Conservation (phyloP, 1,140 invertebrate species). For the Lordiphosa collinella region DNA sequence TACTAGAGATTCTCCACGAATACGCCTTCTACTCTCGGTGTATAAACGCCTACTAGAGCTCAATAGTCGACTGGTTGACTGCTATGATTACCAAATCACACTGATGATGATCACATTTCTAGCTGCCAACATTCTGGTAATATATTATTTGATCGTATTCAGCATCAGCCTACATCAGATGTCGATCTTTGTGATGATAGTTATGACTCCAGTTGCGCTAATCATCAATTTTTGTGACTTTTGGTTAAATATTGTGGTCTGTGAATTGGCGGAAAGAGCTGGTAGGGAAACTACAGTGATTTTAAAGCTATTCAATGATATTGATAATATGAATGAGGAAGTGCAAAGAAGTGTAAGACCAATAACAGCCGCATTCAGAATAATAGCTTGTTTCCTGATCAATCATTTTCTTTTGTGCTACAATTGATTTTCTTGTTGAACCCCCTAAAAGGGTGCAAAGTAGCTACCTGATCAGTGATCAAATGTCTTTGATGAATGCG, state of each 20-base stretch:
- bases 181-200: neutral
- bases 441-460: no score
- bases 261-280: constrained; percentile 22
- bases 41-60: constrained; percentile 2
- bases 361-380: no score
- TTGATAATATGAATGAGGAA: neutral
- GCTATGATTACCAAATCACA: constrained; percentile 31
- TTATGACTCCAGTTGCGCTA: constrained; percentile 20
- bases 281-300: constrained; percentile 21
- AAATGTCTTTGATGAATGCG: no score
- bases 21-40: neutral
- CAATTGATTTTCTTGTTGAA: no score
- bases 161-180: constrained; percentile 5
- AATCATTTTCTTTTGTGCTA: no score
- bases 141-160: constrained; percentile 29
- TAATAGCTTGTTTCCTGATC: no score
- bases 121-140: constrained; percentile 16
- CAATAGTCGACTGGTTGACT: constrained; percentile 8
- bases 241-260: constrained; percentile 28
- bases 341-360: constrained; percentile 4
- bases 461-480: no score
- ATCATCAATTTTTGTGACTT: constrained; percentile 37
- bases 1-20: no score
- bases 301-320: constrained; percentile 35
- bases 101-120: constrained; percentile 23